Percentiles rank a stretch among this genome's conserved stretches.
Conservation (phyloP, 2,113 vertebrate species). For the Heterotis niloticus region DNA sequence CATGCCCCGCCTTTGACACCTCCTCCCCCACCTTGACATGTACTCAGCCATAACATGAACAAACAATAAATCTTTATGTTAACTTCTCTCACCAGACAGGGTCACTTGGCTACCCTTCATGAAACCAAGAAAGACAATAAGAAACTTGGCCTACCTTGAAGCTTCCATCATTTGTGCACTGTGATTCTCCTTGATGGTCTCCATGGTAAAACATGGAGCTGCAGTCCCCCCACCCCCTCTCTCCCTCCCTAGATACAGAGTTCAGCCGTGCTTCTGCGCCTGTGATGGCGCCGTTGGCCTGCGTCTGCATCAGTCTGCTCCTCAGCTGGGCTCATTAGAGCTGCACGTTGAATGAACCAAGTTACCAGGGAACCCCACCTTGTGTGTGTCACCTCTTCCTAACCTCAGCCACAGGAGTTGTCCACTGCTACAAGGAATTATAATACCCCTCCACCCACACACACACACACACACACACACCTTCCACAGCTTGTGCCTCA, state of each 20-base stretch:
- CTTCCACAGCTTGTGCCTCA: background rate
- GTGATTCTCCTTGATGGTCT: no score
- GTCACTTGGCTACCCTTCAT: no score
- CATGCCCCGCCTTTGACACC: background rate
- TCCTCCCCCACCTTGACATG: no score
- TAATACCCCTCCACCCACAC: background rate
- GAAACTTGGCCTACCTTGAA: no score
- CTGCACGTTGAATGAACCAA: background rate
- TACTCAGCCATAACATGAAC: background rate
- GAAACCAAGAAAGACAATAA: no score
- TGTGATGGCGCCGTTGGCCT: background rate
- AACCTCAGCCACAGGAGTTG: background rate
- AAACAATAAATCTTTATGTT: no score
- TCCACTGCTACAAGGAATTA: background rate
- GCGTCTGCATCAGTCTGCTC: background rate
- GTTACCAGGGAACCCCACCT: background rate
- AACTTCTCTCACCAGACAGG: no score
- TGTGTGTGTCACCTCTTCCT: background rate
- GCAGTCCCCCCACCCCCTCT: background rate
- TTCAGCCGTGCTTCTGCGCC: background rate
- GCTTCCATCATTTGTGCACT: no score
- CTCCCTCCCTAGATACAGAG: background rate
- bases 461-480: conserved; percentile 13
- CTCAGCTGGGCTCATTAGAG: conserved; percentile 8
- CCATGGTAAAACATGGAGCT: background rate